phyloP scores from a whole-genome alignment of 2,888 invertebrate genomes.

The Trisateles emortualis region DNA sequence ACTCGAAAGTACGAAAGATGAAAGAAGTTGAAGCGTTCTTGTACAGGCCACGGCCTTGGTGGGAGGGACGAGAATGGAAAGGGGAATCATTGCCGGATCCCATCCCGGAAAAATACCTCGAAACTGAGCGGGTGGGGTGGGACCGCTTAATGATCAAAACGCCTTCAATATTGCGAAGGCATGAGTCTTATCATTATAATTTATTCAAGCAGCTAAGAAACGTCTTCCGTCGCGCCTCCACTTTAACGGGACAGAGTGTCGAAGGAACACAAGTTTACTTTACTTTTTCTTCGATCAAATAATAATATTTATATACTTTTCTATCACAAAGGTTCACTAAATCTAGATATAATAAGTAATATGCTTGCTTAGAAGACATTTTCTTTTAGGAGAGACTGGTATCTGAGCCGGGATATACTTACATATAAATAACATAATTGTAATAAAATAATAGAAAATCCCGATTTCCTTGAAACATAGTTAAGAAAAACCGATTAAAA shows the following conservation, averaged over 20 bases:
- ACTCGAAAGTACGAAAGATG: constrained; percentile 66
- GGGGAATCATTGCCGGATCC: constrained; percentile 60
- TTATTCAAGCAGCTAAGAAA: constrained; percentile 77
- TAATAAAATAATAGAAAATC: no score
- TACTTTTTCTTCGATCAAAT: not conserved
- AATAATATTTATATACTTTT: not conserved
- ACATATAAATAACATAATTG: no score
- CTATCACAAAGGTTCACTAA: no score
- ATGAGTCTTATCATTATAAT: constrained; percentile 82
- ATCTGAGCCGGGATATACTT: no score
- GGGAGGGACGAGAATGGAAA: constrained; percentile 59
- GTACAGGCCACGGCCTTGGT: constrained; percentile 59
- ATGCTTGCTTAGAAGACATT: no score
- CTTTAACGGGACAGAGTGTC: constrained; percentile 6
- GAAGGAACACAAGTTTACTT: not conserved
- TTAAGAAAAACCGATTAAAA: no score
- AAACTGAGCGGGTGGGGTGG: constrained; percentile 59
- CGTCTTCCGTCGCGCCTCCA: constrained; percentile 44
- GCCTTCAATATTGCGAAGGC: constrained; percentile 82
- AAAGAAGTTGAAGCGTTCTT: constrained; percentile 74
- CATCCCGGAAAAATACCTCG: constrained; percentile 71
- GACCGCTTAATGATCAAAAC: constrained; percentile 79
- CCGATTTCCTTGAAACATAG: no score
- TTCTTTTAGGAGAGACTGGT: no score
- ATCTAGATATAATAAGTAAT: no score